Evolutionary conservation across 2,113 vertebrate genomes (phyloP).

Genomic region (Nymphicus hollandicus): DNA sequence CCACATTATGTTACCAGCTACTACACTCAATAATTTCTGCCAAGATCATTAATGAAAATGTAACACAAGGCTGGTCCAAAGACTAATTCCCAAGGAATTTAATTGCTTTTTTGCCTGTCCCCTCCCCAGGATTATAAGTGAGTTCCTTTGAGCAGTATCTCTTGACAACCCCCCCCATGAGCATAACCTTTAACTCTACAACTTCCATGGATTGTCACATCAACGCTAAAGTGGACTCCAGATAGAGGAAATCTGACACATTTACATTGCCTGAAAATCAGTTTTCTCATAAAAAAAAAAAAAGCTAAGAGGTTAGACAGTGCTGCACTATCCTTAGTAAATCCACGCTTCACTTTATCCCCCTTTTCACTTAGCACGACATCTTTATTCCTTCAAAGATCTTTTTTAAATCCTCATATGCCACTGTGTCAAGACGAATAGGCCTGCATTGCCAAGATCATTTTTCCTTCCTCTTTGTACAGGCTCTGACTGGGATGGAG

Average conservation of each 20-base stretch:
- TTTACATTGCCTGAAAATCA: slow-evolving; percentile 30
- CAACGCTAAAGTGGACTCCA: slow-evolving; percentile 19
- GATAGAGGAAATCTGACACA: slow-evolving; percentile 35
- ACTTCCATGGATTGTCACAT: slow-evolving; percentile 26
- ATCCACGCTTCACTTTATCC: slow-evolving; percentile 16
- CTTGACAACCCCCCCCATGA: neutral
- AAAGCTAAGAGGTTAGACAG: slow-evolving; percentile 26
- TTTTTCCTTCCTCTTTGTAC: neutral
- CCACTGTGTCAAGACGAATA: neutral
- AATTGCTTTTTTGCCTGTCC: neutral
- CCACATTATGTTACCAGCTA: neutral
- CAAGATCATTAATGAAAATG: neutral
- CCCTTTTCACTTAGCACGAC: slow-evolving; percentile 40
- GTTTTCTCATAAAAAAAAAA: slow-evolving; percentile 20
- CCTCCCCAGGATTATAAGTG: neutral
- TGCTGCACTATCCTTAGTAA: slow-evolving; percentile 32
- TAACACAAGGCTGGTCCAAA: neutral
- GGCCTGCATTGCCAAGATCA: neutral
- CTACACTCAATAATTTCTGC: neutral
- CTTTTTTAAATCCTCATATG: neutral
- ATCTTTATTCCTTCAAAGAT: slow-evolving; percentile 30
- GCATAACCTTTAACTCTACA: slow-evolving; percentile 3
- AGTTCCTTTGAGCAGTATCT: neutral
- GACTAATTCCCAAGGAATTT: neutral
- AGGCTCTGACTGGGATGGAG: neutral